Percentiles rank a stretch among this genome's conserved stretches.
Evolutionary conservation across 2,797 vertebrate species (phyloP).

Genomic region (Sylvia borin): DNA sequence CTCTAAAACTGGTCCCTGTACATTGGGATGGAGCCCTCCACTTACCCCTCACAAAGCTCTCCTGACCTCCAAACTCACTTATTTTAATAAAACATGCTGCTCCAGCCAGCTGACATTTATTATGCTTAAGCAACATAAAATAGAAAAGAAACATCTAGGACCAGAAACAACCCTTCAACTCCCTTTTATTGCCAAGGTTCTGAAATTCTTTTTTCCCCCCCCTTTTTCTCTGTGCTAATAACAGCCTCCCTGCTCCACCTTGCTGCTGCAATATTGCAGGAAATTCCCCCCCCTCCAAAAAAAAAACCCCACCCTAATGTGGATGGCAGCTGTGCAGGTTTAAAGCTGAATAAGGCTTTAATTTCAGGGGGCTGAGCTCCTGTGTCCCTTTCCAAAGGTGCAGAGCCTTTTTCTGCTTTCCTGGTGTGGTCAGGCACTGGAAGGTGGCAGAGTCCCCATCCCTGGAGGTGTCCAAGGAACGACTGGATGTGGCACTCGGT

Average conservation of each 20-base stretch:
- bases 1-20: background rate
- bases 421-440: background rate
- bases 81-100: slow-evolving; percentile 46
- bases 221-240: background rate
- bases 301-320: background rate
- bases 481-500: background rate
- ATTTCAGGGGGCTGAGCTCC: background rate
- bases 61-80: slow-evolving; percentile 23
- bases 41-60: background rate
- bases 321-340: slow-evolving; percentile 40
- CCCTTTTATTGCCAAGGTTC: slow-evolving; percentile 47
- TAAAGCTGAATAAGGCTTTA: background rate
- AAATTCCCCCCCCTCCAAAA: background rate
- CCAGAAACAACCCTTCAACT: slow-evolving; percentile 43
- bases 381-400: background rate
- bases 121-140: slow-evolving; percentile 59
- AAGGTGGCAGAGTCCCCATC: background rate
- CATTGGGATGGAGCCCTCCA: background rate
- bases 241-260: background rate
- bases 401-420: background rate
- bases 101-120: slow-evolving; percentile 58
- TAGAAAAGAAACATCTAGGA: slow-evolving; percentile 52
- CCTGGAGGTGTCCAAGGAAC: background rate
- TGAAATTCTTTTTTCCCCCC: background rate
- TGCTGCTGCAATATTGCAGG: slow-evolving; percentile 15